Conservation (phyloP, 2,113 vertebrate genomes). For the Probosciger aterrimus region DNA sequence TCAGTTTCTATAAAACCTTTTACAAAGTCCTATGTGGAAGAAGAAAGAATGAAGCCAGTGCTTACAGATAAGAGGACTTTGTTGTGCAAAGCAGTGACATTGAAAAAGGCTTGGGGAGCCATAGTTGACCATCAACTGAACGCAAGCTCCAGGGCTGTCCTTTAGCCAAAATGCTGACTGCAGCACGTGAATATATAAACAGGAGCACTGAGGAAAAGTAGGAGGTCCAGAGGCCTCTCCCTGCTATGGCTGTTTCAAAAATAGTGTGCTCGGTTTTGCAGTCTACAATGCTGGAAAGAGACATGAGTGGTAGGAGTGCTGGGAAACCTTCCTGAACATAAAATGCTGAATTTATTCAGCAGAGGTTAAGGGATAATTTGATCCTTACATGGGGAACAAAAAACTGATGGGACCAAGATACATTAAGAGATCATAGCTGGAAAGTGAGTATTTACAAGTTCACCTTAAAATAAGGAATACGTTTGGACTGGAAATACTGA, state of each 20-base stretch:
- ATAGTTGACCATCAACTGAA: neutral
- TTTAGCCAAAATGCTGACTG: neutral
- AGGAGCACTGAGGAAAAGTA: neutral
- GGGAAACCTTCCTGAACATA: neutral
- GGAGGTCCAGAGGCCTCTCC: neutral
- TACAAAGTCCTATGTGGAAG: neutral
- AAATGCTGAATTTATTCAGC: neutral
- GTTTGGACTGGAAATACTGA: neutral
- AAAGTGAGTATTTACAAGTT: slow-evolving; percentile 3
- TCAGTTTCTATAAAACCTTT: neutral
- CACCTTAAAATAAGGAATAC: neutral
- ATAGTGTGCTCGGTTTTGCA: neutral
- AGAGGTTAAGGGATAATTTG: neutral
- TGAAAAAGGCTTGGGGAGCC: neutral
- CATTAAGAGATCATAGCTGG: neutral
- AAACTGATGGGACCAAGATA: neutral
- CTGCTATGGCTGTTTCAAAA: neutral
- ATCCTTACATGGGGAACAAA: neutral
- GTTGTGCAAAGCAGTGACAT: neutral
- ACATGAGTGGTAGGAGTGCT: neutral
- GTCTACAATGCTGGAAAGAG: neutral
- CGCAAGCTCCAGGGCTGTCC: neutral
- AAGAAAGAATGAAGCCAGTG: neutral
- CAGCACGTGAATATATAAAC: neutral
- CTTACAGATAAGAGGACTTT: neutral